These are phyloP conservation scores for Euschistus heros DNA, from an alignment of 1,140 invertebrate genomes.

Conservation along the genomic window DNA sequence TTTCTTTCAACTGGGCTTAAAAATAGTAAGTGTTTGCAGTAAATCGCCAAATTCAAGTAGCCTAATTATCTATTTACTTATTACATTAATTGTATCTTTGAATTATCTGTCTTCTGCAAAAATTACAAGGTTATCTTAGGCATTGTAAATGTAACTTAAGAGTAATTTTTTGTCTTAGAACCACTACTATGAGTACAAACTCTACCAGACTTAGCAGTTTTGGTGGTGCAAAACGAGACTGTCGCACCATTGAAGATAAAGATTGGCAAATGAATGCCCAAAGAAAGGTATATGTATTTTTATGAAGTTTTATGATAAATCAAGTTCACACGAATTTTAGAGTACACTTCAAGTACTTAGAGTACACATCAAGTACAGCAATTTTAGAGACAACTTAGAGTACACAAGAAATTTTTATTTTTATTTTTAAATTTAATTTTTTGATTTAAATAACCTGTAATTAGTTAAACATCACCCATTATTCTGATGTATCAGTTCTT, in stretches of 20 bases:
- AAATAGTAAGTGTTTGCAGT: no score
- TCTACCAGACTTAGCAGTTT: conserved; percentile 6
- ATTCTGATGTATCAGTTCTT: no score
- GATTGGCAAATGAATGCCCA: conserved; percentile 9
- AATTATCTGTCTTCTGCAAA: no score
- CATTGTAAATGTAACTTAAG: no score
- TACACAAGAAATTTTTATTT: neutral
- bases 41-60: no score
- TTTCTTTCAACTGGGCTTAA: no score
- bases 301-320: neutral
- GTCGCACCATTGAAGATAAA: neutral
- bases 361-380: no score
- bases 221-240: conserved; percentile 1
- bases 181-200: conserved; percentile 5
- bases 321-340: neutral
- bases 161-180: neutral
- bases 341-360: neutral
- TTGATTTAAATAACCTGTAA: neutral
- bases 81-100: no score
- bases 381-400: no score
- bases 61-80: no score
- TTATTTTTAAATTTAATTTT: neutral
- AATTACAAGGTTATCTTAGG: no score
- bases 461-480: neutral
- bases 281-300: neutral